A percentile compares a stretch with the other conserved stretches of the same genome.
phyloP scores from a whole-genome alignment of 1,140 invertebrate genomes.

The Portunus trituberculatus region DNA sequence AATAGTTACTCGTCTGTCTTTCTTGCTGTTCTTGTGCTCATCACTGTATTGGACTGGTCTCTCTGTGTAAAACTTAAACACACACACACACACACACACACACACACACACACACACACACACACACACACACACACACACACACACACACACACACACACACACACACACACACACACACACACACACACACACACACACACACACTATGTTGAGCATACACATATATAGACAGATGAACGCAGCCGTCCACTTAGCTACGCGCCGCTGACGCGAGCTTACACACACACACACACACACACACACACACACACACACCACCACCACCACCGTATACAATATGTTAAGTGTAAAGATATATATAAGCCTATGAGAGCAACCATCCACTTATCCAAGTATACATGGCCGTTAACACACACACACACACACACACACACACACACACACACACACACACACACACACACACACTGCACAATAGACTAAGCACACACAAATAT shows the following conservation, averaged over 20 bases:
- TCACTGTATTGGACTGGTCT: too few relatives aligned
- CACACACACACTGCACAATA: neutral
- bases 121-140: constrained; percentile 49
- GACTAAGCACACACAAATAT: constrained; percentile 13
- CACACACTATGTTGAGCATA: constrained; percentile 5
- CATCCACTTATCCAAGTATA: neutral
- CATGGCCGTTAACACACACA: constrained; percentile 1
- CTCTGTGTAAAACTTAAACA: too few relatives aligned
- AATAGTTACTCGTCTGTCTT: too few relatives aligned
- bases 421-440: constrained; percentile 42
- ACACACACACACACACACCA: constrained; percentile 12
- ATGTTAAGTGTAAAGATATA: neutral
- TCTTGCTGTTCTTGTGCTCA: too few relatives aligned
- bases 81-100: too few relatives aligned
- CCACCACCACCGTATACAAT: neutral
- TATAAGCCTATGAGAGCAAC: neutral
- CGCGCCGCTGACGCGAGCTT: neutral
- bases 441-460: neutral
- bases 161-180: constrained; percentile 49
- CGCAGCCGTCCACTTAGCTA: neutral
- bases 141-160: constrained; percentile 46
- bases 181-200: constrained; percentile 23
- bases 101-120: neutral
- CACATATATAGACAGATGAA: constrained; percentile 24
- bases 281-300: constrained; percentile 17